Evolutionary conservation across 1,140 invertebrate genomes (phyloP).

Genomic region (Drosophila pseudoobscura): DNA sequence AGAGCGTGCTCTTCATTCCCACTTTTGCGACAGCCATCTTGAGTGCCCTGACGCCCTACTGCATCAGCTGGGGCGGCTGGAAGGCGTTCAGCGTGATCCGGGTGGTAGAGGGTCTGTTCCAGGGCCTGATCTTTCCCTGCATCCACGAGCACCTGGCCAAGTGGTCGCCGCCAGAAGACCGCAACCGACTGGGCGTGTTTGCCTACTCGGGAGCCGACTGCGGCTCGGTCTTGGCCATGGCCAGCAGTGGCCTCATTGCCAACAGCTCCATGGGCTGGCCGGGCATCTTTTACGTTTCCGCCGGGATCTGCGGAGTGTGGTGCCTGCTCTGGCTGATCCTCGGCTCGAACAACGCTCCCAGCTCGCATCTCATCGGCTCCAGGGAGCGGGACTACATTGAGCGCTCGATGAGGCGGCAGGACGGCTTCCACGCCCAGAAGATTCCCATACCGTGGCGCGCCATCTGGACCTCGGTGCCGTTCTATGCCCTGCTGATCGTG

Average conservation of each 20-base stretch:
- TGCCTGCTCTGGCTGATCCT: constrained; percentile 86
- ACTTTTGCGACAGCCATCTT: constrained; percentile 83
- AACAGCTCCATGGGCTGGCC: constrained; percentile 89
- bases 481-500: constrained; percentile 92
- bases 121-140: constrained; percentile 91
- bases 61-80: constrained; percentile 84
- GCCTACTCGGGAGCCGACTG: constrained; percentile 88
- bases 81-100: constrained; percentile 86
- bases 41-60: constrained; percentile 83
- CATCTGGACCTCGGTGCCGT: constrained; percentile 90
- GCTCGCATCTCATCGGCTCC: constrained; percentile 85
- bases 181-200: constrained; percentile 85
- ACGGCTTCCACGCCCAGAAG: constrained; percentile 73
- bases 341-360: constrained; percentile 87
- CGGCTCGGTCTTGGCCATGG: constrained; percentile 89
- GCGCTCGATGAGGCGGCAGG: constrained; percentile 60
- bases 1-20: constrained; percentile 86
- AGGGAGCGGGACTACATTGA: constrained; percentile 88
- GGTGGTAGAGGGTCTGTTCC: constrained; percentile 89
- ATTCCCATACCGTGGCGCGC: constrained; percentile 87
- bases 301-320: constrained; percentile 86
- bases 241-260: constrained; percentile 87
- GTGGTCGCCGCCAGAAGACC: constrained; percentile 85
- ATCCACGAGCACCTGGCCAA: constrained; percentile 86
- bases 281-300: constrained; percentile 91